These are phyloP conservation scores for Noctua janthina DNA, from an alignment of 2,888 invertebrate species.

Conservation along the genomic window DNA sequence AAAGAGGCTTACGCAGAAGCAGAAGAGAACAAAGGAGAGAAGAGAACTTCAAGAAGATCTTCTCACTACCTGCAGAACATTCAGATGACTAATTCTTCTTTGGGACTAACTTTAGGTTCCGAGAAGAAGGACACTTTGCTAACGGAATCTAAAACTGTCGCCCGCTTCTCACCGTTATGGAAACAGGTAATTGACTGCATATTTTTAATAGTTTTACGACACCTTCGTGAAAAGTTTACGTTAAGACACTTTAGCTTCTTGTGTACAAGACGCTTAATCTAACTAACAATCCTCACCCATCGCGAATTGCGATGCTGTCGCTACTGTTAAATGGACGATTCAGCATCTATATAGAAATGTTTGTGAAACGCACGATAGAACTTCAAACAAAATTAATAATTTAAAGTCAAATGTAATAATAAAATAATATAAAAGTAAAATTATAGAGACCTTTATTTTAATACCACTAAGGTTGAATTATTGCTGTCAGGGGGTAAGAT, in stretches of 20 bases:
- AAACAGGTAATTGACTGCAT: constrained; percentile 81
- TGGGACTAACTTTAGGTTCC: constrained; percentile 73
- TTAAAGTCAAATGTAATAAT: neutral
- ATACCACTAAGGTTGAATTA: neutral
- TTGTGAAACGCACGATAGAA: neutral
- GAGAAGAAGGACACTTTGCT: constrained; percentile 78
- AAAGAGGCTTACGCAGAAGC: constrained; percentile 45
- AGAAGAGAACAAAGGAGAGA: constrained; percentile 60
- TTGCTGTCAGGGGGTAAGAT: neutral
- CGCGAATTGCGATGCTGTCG: too few relatives aligned
- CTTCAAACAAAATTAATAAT: neutral
- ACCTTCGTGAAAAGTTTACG: too few relatives aligned
- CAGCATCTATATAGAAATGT: neutral
- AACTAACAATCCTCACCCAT: too few relatives aligned
- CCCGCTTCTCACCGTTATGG: constrained; percentile 86
- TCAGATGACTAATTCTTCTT: constrained; percentile 76
- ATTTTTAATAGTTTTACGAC: neutral
- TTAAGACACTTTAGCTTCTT: too few relatives aligned
- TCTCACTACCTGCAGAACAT: constrained; percentile 82
- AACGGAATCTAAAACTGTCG: constrained; percentile 80
- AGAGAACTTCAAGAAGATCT: constrained; percentile 56
- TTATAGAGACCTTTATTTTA: neutral
- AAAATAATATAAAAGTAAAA: neutral
- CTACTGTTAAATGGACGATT: neutral
- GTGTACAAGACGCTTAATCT: too few relatives aligned